Conservation (phyloP, 53 echinoderm and acorn worm species). For the Actinopyga echinites region DNA sequence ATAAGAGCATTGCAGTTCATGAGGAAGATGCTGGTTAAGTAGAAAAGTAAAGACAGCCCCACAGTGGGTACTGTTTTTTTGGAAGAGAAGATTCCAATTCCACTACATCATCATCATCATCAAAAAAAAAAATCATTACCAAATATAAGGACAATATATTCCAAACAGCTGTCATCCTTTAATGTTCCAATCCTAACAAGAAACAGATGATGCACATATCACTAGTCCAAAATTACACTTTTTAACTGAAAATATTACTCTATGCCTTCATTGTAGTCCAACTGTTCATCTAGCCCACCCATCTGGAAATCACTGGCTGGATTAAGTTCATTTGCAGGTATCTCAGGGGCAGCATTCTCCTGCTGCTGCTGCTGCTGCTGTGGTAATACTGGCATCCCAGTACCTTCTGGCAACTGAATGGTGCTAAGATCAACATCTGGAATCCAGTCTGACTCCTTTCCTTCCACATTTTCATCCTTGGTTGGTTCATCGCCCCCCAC, state of each 20-base stretch:
- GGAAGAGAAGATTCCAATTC: too few species aligned
- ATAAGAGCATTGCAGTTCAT: too few species aligned
- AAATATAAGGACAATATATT: too few species aligned
- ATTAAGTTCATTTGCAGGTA: too few species aligned
- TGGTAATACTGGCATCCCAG: neutral
- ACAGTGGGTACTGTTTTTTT: too few species aligned
- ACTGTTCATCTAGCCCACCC: conserved; percentile 23
- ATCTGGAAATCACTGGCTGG: neutral
- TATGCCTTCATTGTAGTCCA: conserved; percentile 43
- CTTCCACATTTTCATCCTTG: neutral
- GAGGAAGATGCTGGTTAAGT: too few species aligned
- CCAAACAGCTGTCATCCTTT: too few species aligned
- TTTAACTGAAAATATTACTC: neutral
- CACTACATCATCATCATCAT: too few species aligned
- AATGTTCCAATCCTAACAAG: too few species aligned
- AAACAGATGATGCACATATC: too few species aligned
- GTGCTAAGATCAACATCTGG: conserved; percentile 13
- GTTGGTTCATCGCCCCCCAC: neutral
- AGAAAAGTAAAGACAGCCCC: too few species aligned
- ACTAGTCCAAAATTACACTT: neutral
- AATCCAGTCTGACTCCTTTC: conserved; percentile 18
- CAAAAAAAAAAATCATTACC: too few species aligned
- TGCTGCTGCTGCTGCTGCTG: neutral
- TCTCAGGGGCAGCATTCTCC: neutral
- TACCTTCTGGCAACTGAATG: conserved; percentile 22